Percentiles rank a stretch among this genome's conserved stretches.
These are phyloP conservation scores for Drosophila sp. DNA, from an alignment of 1,140 invertebrate species.

Conservation along the genomic window DNA sequence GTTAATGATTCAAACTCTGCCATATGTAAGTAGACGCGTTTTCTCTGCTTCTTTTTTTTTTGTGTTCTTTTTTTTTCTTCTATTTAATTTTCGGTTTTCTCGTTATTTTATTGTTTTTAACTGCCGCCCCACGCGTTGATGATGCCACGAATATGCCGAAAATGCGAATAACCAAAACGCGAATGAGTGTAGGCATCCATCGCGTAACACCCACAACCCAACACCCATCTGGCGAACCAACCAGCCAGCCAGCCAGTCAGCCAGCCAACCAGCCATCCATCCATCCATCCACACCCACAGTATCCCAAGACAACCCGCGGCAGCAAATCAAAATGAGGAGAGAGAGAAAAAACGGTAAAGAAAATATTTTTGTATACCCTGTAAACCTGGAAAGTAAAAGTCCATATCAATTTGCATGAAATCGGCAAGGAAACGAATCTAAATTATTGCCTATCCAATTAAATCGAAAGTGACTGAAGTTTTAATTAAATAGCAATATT, in stretches of 20 bases:
- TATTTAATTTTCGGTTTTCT: conserved; percentile 1
- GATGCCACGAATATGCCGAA: conserved; percentile 42
- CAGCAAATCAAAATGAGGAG: conserved; percentile 44
- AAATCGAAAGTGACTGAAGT: too few relatives aligned
- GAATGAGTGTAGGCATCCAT: conserved; percentile 8
- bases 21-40: background rate
- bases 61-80: background rate
- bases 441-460: too few relatives aligned
- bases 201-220: conserved; percentile 2
- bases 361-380: conserved; percentile 3
- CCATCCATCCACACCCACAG: conserved; percentile 32
- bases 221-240: background rate
- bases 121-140: conserved; percentile 14
- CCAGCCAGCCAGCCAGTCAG: too few relatives aligned
- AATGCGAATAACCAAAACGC: conserved; percentile 21
- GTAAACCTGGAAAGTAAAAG: background rate
- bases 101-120: conserved; percentile 3
- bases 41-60: background rate
- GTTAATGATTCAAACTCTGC: background rate
- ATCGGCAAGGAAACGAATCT: too few relatives aligned
- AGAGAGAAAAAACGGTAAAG: conserved; percentile 58
- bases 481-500: too few relatives aligned
- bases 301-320: conserved; percentile 31
- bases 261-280: background rate
- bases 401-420: background rate